Conservation (phyloP, 2,113 vertebrate genomes). For the Gallinago jamesoni region DNA sequence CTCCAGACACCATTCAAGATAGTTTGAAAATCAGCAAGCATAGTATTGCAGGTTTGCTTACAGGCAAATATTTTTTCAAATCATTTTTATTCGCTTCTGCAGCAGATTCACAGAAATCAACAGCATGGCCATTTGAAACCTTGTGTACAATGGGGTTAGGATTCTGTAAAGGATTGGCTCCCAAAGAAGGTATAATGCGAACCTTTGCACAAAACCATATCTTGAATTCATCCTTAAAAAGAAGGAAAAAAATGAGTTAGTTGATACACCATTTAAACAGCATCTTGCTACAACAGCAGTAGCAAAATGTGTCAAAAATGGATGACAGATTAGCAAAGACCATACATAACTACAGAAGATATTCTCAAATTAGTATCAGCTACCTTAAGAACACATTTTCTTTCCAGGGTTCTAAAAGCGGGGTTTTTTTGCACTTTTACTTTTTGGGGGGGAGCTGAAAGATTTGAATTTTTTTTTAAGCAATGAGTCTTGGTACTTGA, state of each 20-base stretch:
- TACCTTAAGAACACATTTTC: background rate
- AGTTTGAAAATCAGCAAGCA: background rate
- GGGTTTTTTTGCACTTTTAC: background rate
- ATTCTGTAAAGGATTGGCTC: slow-evolving; percentile 80
- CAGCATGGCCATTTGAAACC: slow-evolving; percentile 79
- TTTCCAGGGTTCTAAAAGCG: background rate
- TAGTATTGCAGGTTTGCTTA: slow-evolving; percentile 51
- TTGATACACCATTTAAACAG: background rate
- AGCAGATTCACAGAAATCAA: slow-evolving; percentile 70
- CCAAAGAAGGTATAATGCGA: slow-evolving; percentile 84
- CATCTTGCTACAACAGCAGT: background rate
- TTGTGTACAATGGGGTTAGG: slow-evolving; percentile 79
- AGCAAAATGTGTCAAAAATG: background rate
- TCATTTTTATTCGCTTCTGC: slow-evolving; percentile 74
- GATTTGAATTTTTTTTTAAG: background rate
- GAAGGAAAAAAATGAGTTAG: accelerated
- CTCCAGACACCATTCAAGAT: background rate
- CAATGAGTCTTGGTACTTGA: background rate
- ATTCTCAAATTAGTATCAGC: background rate
- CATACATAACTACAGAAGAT: background rate
- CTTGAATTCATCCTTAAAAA: slow-evolving; percentile 92
- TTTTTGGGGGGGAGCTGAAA: background rate
- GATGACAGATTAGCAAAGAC: background rate
- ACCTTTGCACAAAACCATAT: slow-evolving; percentile 95
- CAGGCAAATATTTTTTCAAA: slow-evolving; percentile 73